A percentile compares a stretch with the other conserved stretches of the same genome.
These are phyloP conservation scores for Therioaphis trifolii DNA, from an alignment of 2,888 invertebrate genomes.

Conservation along the genomic window DNA sequence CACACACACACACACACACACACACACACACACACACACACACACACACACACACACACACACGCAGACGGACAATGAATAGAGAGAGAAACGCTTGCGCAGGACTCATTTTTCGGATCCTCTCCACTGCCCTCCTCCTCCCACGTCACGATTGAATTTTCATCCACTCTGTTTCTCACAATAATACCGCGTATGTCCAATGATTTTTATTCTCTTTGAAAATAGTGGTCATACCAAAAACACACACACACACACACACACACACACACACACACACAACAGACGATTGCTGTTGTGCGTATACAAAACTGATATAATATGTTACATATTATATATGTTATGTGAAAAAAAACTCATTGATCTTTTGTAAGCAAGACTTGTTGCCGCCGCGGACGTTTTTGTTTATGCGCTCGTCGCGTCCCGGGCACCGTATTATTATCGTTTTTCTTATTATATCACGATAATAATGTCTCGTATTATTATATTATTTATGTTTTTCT, in stretches of 20 bases:
- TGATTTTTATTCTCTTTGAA: background rate
- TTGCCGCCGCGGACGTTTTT: background rate
- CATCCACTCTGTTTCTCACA: too few relatives aligned
- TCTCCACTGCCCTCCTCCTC: too few relatives aligned
- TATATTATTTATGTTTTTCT: background rate
- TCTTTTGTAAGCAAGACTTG: conserved; percentile 1
- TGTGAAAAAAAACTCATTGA: background rate
- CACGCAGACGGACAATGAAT: background rate
- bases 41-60: too few relatives aligned
- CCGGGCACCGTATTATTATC: background rate
- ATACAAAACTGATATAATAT: too few relatives aligned
- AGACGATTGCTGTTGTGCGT: conserved; percentile 28
- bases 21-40: too few relatives aligned
- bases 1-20: too few relatives aligned
- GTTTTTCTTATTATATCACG: background rate
- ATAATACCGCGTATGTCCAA: background rate
- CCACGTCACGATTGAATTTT: too few relatives aligned
- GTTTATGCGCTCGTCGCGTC: too few relatives aligned
- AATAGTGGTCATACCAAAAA: background rate
- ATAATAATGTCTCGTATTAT: too few relatives aligned
- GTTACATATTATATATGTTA: background rate
- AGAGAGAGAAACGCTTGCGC: background rate
- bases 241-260: too few relatives aligned
- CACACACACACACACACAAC: too few relatives aligned
- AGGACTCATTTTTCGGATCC: too few relatives aligned